These are phyloP conservation scores for Mesochorus sp. DNA, from an alignment of 2,888 invertebrate genomes.

Conservation along the genomic window DNA sequence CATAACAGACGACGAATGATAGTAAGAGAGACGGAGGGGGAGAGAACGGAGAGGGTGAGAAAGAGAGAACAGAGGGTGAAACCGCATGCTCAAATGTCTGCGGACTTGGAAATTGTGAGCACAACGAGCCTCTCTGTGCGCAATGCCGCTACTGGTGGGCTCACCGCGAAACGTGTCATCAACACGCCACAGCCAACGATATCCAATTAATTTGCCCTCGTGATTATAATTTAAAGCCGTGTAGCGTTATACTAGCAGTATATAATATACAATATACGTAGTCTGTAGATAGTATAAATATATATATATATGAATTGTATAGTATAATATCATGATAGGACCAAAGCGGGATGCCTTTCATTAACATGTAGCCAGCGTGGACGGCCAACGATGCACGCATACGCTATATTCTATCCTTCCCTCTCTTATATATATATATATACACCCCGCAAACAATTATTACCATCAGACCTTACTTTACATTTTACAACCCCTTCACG, in stretches of 20 bases:
- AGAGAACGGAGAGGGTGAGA: neutral
- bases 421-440: neutral
- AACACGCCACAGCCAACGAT: conserved; percentile 71
- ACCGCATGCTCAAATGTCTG: conserved; percentile 15
- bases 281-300: neutral
- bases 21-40: neutral
- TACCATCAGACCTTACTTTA: conserved; percentile 42
- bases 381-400: conserved; percentile 34
- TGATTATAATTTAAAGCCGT: conserved; percentile 73
- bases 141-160: conserved; percentile 22
- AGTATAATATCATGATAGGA: conserved; percentile 6
- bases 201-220: conserved; percentile 74
- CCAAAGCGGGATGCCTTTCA: conserved; percentile 42
- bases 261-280: neutral
- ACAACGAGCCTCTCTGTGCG: conserved; percentile 26
- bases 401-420: conserved; percentile 31
- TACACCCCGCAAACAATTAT: conserved; percentile 37
- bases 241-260: neutral
- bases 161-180: conserved; percentile 70
- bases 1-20: neutral
- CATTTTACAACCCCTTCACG: conserved; percentile 48
- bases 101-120: conserved; percentile 45
- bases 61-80: neutral
- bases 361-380: conserved; percentile 40
- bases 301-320: neutral